Evolutionary conservation across 2,888 invertebrate genomes (phyloP).

Genomic region (Helicoverpa assulta): DNA sequence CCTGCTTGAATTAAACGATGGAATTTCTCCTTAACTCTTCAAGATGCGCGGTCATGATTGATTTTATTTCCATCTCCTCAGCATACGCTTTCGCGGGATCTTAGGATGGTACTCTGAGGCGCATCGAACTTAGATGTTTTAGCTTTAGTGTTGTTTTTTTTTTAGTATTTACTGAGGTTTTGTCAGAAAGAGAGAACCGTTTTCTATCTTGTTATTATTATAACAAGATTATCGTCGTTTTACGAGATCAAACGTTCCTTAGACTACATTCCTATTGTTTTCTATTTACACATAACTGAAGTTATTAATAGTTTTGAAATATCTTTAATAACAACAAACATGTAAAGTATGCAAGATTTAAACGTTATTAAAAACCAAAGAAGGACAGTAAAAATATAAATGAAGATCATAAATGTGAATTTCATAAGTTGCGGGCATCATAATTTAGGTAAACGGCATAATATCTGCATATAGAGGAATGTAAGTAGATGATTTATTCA

Average conservation of each 20-base stretch:
- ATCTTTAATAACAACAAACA: background rate
- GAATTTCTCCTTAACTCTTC: conserved; percentile 24
- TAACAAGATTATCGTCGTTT: background rate
- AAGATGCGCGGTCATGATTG: conserved; percentile 37
- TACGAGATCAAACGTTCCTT: background rate
- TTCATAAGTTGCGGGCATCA: conserved; percentile 28
- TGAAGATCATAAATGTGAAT: conserved; percentile 21
- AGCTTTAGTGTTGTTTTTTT: too few relatives aligned
- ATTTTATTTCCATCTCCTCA: conserved; percentile 46
- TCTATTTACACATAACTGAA: background rate
- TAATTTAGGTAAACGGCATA: conserved; percentile 13
- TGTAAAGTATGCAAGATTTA: too few relatives aligned
- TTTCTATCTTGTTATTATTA: background rate
- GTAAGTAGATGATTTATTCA: conserved; percentile 2
- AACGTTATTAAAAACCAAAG: conserved; percentile 1
- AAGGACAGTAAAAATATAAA: conserved; percentile 34
- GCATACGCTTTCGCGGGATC: conserved; percentile 16
- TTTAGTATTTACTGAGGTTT: conserved; percentile 16
- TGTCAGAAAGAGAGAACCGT: background rate
- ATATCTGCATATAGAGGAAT: conserved; percentile 27
- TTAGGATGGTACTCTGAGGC: conserved; percentile 3
- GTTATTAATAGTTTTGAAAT: too few relatives aligned
- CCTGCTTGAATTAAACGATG: conserved; percentile 17
- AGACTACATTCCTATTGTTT: background rate
- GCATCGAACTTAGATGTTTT: conserved; percentile 11